Percentiles rank a stretch among this genome's conserved stretches.
These are phyloP conservation scores for Euwallacea fornicatus DNA, from an alignment of 1,140 invertebrate species.

Conservation along the genomic window DNA sequence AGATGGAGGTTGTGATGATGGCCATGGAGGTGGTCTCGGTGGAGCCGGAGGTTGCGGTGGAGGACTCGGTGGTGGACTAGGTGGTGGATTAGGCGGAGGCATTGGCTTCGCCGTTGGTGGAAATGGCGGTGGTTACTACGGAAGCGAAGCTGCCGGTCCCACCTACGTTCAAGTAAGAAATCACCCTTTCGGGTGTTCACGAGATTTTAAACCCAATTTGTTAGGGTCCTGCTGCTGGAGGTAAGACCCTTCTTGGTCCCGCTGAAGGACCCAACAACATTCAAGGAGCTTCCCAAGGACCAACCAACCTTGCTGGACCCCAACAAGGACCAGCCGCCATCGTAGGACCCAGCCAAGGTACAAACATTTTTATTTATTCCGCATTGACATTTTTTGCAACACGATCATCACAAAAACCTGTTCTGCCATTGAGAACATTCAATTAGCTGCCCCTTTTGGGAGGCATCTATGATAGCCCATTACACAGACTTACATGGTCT, in stretches of 20 bases:
- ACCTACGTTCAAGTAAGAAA: constrained; percentile 31
- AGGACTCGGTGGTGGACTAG: constrained; percentile 17
- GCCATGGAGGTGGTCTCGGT: constrained; percentile 26
- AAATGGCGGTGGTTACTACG: constrained; percentile 32
- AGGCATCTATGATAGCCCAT: not conserved
- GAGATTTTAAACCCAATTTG: not conserved
- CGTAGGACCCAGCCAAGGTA: constrained; percentile 37
- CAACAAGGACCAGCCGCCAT: constrained; percentile 37
- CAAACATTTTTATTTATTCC: no score
- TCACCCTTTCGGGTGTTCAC: not conserved
- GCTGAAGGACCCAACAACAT: constrained; percentile 37
- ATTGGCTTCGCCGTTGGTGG: constrained; percentile 27
- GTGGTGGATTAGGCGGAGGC: constrained; percentile 28
- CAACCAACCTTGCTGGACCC: constrained; percentile 36
- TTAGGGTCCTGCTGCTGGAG: constrained; percentile 31
- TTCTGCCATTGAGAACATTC: no score
- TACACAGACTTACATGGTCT: not conserved
- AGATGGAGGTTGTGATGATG: constrained; percentile 9
- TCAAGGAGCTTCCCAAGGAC: constrained; percentile 35
- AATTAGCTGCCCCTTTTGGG: not conserved
- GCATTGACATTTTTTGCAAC: no score
- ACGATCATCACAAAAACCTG: no score
- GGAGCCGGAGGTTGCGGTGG: constrained; percentile 20
- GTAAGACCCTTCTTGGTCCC: constrained; percentile 31
- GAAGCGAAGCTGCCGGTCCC: constrained; percentile 35